Evolutionary conservation across 2,888 invertebrate species (phyloP), one percentile per base, ranked within the genome.

Genomic region (Acronicta aceris): DNA sequence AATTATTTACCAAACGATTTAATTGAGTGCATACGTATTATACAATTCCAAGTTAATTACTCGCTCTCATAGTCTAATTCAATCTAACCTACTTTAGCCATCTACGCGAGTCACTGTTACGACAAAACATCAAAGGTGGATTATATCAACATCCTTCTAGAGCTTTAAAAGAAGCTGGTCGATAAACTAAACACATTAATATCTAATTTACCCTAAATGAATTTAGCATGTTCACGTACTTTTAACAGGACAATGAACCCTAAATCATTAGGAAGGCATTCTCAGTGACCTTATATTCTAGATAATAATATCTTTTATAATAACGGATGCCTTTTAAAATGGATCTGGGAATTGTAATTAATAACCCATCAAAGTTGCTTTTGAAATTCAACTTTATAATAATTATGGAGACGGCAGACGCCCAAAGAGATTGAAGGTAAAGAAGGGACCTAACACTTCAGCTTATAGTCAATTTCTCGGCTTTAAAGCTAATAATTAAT

Each of bases 221-320:
- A 53, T 60, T 59, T 33, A 65, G 33, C 15, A 0, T n/a, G 10
- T 10, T 16, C 38, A 25, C 17, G 9, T 49, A 41, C 12, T 21
- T 63, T 51, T 53, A 17, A 48, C 9, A 17, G 57, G 17, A 21
- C 50, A 67, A 46, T 59, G 51, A 52, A 49, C 57, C 21, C 13
- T n/a, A 25, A 53, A 10, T n/a, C 51, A 64, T 63, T 59, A 60
- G 21, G 30, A 16, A 59, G 27, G 10, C 16, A 47, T 41, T 63
- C 9, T 47, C 8, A 9, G 40, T 65, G 48, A 63, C 56, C 59
- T 54, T 16, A 56, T 30, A 50, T 49, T 50, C 38, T 12, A 30
- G 51, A 53, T 48, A 53, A 51, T 53, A 42, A 42, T 42, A 42
- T 42, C 5, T 38, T 46, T 57, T 42, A 21, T 50, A 60, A 60